phyloP scores from a whole-genome alignment of 1,140 invertebrate genomes.

The Drosophila rufa region DNA sequence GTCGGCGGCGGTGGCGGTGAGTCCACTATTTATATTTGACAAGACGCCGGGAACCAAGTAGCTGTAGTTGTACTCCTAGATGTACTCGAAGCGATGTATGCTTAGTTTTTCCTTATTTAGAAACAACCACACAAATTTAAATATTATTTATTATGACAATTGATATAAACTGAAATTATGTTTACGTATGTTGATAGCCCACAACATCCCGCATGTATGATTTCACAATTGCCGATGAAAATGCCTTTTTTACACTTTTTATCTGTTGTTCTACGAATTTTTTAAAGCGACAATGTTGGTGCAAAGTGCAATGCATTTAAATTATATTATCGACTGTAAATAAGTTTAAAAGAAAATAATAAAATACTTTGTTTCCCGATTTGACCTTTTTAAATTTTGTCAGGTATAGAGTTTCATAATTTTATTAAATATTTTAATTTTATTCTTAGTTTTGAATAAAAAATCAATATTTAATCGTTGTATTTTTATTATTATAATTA shows the following conservation, averaged over 20 bases:
- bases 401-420: conserved; percentile 1
- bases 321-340: background rate
- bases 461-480: background rate
- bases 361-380: background rate
- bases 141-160: conserved; percentile 2
- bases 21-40: conserved; percentile 80
- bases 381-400: conserved; percentile 7
- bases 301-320: conserved; percentile 21
- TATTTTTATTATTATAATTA: conserved; percentile 1
- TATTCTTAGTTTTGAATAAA: conserved; percentile 3
- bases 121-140: background rate
- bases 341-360: background rate
- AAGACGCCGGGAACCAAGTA: background rate
- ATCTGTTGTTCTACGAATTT: background rate
- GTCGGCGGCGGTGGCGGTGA: conserved; percentile 83
- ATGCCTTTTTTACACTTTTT: conserved; percentile 54
- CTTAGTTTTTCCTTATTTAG: conserved; percentile 25
- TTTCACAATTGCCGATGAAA: conserved; percentile 14
- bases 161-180: background rate
- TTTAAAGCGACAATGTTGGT: conserved; percentile 1
- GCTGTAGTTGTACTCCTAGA: background rate
- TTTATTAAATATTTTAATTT: conserved; percentile 35
- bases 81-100: conserved; percentile 7
- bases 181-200: conserved; percentile 7
- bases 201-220: conserved; percentile 1